A percentile compares a stretch with the other conserved stretches of the same genome.
phyloP scores from a whole-genome alignment of 2,797 vertebrate genomes.

The Sebastes steindachneri region DNA sequence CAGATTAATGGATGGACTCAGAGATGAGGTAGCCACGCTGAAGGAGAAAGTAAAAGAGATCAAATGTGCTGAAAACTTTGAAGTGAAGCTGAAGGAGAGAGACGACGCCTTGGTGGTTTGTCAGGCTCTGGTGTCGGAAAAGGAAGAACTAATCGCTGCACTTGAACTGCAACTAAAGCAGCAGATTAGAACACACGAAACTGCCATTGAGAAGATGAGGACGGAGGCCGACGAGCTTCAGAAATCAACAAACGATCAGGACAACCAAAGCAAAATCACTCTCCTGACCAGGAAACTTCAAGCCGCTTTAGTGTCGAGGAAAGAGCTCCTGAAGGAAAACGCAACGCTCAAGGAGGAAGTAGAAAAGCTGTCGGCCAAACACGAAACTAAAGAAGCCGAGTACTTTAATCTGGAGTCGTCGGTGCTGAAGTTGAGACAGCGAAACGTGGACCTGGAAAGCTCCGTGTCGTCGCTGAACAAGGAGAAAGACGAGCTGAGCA shows the following conservation, averaged over 20 bases:
- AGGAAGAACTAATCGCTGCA: constrained; percentile 69
- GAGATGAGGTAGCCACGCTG: constrained; percentile 61
- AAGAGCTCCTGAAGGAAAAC: constrained; percentile 88
- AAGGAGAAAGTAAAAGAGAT: constrained; percentile 65
- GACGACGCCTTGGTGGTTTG: not conserved
- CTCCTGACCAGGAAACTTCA: constrained; percentile 88
- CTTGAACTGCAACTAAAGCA: constrained; percentile 77
- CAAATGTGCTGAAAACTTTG: constrained; percentile 38
- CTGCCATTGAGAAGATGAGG: constrained; percentile 60
- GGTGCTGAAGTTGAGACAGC: constrained; percentile 64
- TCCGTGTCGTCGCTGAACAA: constrained; percentile 8
- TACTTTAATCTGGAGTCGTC: constrained; percentile 61
- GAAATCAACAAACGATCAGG: constrained; percentile 68
- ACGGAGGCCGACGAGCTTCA: constrained; percentile 61
- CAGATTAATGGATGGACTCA: constrained; percentile 62
- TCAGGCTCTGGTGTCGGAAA: constrained; percentile 63
- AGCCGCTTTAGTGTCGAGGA: constrained; percentile 89
- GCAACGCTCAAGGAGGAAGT: constrained; percentile 79
- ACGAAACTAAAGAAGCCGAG: constrained; percentile 70
- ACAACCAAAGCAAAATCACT: constrained; percentile 64
- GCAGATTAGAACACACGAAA: constrained; percentile 64
- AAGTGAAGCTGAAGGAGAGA: constrained; percentile 55
- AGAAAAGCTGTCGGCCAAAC: constrained; percentile 70
- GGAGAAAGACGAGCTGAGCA: constrained; percentile 75
- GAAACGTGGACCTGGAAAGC: constrained; percentile 70